Base-by-base conservation (phyloP, 2,888 invertebrate species). In the Drosophila meridiana region DNA sequence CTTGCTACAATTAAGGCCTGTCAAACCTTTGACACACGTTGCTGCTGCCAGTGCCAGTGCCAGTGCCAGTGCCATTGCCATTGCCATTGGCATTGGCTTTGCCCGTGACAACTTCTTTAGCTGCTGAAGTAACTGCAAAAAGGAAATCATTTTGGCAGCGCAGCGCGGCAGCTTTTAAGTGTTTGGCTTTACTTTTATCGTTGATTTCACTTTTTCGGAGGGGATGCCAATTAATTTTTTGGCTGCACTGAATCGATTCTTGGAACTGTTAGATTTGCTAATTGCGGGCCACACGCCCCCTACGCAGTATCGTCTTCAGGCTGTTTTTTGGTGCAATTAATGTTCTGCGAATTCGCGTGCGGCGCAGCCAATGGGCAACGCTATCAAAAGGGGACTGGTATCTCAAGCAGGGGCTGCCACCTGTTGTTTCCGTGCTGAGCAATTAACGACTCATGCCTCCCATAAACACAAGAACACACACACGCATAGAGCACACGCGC, bases 251-350 rank as follows among this genome's bases (percentile, higher is more conserved):
- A 89, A 89, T 87, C 89, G 85, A 87, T 91, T 91, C 91, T 84
- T 70, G 83, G 91, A 91, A 91, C 79, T 85, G 89, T 89, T 91
- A 83, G 90, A 91, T 83, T 90, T 87, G 79, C 87, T 90, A 91
- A 90, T 90, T 91, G 90, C 79, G 64, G 74, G 52, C 80, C 76
- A 69, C 74, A 78, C 88, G 83, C 78, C 75, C 69, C 71, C 60
- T 14, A 43, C 47, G 42, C 48, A n/a, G 52, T 6, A 26, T 45
- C 34, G 28, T 32, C 28, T 40, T 32, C 40, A 14, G 3, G 13
- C n/a, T 40, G 38, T 14, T 65, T n/a, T 38, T 43, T 40, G 38
- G 59, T 59, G 73, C 81, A 83, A 89, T 89, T 85, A 80, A 83
- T 67, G 66, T 90, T 87, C 83, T 68, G 62, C 74, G 88, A 84